Base-by-base conservation (phyloP, 2,888 invertebrate genomes). In the Rhagophthalmus giganteus region DNA sequence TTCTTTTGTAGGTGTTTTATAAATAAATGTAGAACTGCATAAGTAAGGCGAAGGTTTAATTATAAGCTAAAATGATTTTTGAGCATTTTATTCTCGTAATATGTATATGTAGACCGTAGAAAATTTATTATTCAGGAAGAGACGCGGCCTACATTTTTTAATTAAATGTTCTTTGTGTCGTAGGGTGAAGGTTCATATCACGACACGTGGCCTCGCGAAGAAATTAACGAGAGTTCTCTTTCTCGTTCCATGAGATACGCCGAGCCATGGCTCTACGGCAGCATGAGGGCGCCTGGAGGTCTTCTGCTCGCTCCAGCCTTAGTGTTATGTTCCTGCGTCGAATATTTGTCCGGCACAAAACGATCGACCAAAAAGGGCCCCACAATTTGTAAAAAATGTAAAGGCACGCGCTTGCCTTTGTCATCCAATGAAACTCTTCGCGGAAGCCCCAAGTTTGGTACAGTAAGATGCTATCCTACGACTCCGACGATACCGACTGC, bases 171-270 rank as follows among this genome's bases (percentile, higher is more conserved):
- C n/a, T n/a, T n/a, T n/a, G n/a, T n/a, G n/a, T 65, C 64, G 13
- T 54, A 70, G 70, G 62, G 65, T 59, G 64, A 68, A 47, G 58
- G 58, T 53, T 65, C 67, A 31, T 57, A 60, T 44, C 61, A 35
- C 30, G 37, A 62, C 45, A 31, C 56, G 37, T 62, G 62, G 61
- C 72, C 74, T 63, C 70, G 72, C 24, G 72, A 74, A 44, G 81
- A 81, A 60, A 84, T 84, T 59, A 83, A 83, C 42, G 83, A 84
- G 54, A 85, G 85, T 65, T 46, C 54, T 13, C 73, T 90, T 40
- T 86, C 88, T 49, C 87, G 88, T 72, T 88, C 89, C 67, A 89
- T 90, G 89, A 85, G 87, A 72, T 88, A 88, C 76, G 87, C 88
- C 25, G 88, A 91, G 68, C 87, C 89, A 44, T 91, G 90, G 90